Evolutionary conservation across 2,113 vertebrate genomes (phyloP).

Genomic region (Tapirus terrestris): DNA sequence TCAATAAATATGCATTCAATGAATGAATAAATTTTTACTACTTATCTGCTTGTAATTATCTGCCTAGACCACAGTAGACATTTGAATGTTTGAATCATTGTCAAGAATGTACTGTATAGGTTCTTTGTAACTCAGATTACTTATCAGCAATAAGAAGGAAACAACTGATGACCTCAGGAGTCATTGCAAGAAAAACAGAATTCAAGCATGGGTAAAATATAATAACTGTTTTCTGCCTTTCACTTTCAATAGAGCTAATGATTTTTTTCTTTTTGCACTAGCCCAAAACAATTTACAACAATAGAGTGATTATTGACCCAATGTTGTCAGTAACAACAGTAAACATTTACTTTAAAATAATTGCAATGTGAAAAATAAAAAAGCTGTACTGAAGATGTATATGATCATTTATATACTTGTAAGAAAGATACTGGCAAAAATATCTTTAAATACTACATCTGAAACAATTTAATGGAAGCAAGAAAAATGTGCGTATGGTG

Average conservation of each 20-base stretch:
- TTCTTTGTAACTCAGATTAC: neutral
- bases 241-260: neutral
- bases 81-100: neutral
- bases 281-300: neutral
- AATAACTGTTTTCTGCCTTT: neutral
- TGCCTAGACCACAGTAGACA: neutral
- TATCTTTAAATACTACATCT: neutral
- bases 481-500: neutral
- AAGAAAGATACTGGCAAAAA: conserved; percentile 7
- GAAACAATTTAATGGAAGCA: neutral
- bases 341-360: conserved; percentile 38
- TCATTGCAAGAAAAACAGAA: neutral
- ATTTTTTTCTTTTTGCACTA: neutral
- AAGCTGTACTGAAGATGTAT: neutral
- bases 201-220: neutral
- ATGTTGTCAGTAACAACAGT: neutral
- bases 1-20: neutral
- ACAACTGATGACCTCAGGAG: neutral
- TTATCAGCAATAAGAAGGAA: neutral
- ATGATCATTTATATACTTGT: neutral
- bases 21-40: neutral
- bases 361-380: conserved; percentile 1
- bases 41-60: neutral
- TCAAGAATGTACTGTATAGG: neutral
- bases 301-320: neutral